Percentiles rank a stretch among this genome's conserved stretches.
Conservation (phyloP, 2,113 vertebrate genomes). For the Felis chaus region DNA sequence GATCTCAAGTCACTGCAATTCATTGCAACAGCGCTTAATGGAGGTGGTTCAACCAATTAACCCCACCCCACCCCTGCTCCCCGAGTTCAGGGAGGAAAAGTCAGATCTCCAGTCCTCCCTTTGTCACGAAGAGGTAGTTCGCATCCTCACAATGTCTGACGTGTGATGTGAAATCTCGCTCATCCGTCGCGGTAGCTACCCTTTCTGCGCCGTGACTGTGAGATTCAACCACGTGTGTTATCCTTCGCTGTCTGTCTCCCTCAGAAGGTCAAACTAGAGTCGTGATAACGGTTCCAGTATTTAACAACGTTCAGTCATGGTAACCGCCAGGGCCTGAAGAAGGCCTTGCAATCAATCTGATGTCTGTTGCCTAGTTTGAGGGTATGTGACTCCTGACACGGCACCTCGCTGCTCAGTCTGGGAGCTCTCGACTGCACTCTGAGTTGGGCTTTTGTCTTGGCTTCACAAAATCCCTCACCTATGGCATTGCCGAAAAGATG, state of each 20-base stretch:
- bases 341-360: constrained; percentile 41
- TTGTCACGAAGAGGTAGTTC: background rate
- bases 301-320: constrained; percentile 38
- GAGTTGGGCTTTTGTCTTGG: constrained; percentile 32
- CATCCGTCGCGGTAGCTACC: background rate
- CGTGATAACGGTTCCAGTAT: background rate
- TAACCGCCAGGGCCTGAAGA: background rate
- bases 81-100: background rate
- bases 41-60: background rate
- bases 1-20: background rate
- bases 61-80: background rate
- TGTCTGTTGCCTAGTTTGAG: background rate
- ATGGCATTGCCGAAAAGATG: constrained; percentile 13
- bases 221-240: background rate
- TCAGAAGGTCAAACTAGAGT: constrained; percentile 35
- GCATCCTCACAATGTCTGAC: background rate
- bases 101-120: background rate
- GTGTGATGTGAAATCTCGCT: background rate
- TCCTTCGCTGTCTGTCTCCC: constrained; percentile 11
- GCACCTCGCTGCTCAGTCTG: background rate
- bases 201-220: background rate
- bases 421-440: background rate
- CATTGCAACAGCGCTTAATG: background rate
- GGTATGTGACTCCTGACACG: background rate
- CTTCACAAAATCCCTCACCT: constrained; percentile 26